Percentiles rank a stretch among this genome's conserved stretches.
Evolutionary conservation across 2,797 vertebrate species (phyloP).

Genomic region (Vespertilio murinus): DNA sequence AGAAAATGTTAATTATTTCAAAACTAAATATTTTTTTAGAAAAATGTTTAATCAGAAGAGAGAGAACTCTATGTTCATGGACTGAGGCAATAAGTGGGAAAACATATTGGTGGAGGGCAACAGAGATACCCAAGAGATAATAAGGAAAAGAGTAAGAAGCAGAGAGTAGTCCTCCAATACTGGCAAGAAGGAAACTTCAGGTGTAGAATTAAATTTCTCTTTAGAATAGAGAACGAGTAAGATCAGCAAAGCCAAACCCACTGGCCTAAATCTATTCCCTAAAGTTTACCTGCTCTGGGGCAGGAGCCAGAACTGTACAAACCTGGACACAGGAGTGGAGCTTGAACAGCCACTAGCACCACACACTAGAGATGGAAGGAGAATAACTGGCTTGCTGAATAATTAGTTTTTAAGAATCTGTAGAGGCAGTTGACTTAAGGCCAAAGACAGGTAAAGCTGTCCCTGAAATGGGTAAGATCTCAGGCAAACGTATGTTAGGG

Average conservation of each 20-base stretch:
- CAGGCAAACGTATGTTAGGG: background rate
- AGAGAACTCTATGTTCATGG: background rate
- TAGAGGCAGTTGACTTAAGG: background rate
- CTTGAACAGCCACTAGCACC: background rate
- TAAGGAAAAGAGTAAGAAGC: background rate
- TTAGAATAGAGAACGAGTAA: background rate
- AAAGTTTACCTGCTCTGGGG: background rate
- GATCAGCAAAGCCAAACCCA: background rate
- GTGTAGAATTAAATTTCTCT: background rate
- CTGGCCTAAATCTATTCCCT: background rate
- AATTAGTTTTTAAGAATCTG: background rate
- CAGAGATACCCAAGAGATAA: background rate
- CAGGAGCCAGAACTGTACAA: accelerated
- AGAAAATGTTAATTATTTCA: background rate
- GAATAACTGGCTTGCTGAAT: background rate
- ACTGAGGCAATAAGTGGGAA: background rate
- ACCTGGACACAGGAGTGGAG: background rate
- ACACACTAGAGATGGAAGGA: accelerated
- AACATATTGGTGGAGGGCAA: background rate
- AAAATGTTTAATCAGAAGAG: background rate
- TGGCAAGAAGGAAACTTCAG: background rate
- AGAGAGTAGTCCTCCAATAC: background rate
- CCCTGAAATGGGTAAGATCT: background rate
- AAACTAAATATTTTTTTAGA: background rate
- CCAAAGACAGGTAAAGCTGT: background rate